Conservation (phyloP, 1,140 invertebrate genomes). For the Pachypeltis micranthus region DNA sequence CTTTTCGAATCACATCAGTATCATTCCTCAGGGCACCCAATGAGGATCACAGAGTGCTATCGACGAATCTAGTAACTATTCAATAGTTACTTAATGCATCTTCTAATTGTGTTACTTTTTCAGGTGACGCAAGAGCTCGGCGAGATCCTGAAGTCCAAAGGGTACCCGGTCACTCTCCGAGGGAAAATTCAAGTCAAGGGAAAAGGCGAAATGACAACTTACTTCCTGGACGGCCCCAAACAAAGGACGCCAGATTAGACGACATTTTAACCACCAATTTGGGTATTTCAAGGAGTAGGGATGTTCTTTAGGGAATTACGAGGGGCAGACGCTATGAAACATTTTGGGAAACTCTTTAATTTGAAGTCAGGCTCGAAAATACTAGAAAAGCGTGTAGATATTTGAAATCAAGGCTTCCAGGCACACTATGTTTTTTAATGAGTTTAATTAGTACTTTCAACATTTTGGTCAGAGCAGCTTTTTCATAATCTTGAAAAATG, state of each 20-base stretch:
- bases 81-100: too few relatives aligned
- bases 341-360: neutral
- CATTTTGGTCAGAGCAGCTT: too few relatives aligned
- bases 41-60: neutral
- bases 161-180: constrained; percentile 63
- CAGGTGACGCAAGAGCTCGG: constrained; percentile 79
- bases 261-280: too few relatives aligned
- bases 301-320: neutral
- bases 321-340: too few relatives aligned
- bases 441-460: too few relatives aligned
- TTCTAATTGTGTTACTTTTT: constrained; percentile 22
- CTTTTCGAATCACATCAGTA: neutral
- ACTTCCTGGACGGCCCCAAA: constrained; percentile 55
- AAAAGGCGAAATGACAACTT: constrained; percentile 90
- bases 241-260: neutral
- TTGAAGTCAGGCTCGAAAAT: neutral
- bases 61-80: neutral
- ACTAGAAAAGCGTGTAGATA: neutral
- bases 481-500: too few relatives aligned
- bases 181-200: constrained; percentile 83
- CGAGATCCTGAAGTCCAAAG: constrained; percentile 58
- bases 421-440: neutral
- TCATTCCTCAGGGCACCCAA: neutral
- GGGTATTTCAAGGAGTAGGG: too few relatives aligned
- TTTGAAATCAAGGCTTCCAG: neutral